Base-by-base conservation (phyloP, 1,140 invertebrate genomes). In the Onthophagus taurus region DNA sequence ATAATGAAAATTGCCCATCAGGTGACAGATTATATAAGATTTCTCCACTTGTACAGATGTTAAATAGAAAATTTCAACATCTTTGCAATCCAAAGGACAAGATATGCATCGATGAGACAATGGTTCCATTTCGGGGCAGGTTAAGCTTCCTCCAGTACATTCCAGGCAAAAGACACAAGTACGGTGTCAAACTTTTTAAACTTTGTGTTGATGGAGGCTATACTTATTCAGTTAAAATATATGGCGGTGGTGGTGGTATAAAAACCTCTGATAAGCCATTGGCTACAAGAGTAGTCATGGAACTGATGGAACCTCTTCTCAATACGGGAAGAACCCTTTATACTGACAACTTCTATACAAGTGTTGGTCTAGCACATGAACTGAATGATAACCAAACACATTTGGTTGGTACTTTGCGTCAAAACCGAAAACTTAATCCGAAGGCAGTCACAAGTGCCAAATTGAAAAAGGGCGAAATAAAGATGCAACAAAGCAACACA, bases 141-240 rank as follows among this genome's bases (percentile, higher is more conserved):
- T 50, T 69, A 14, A 41, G 43, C 49, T 66, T 63, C 39, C 45
- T 50, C 6, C 63, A 67, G 42, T 66, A 68, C 44, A 56, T 65
- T 20, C 54, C 53, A 47, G 55, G 60, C 44, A 68, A 66, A 50
- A 19, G 47, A 5, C 58, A 63, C 43, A 66, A 64, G 54, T 67
- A 59, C 52, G 64, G 62, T 14, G 56, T 68, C 0, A 66, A 67
- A 52, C 29, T 66, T 23, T 67, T 58, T 49, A 68, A 68, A 49
- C 31, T 66, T 4, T 66, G 63, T 47, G 53, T 50, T 33, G 41
- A 42, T 14, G 44, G 54, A 13, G 60, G 59, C 0, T 68, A 66
- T 39, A 65, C 64, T 9, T 63, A 56, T 44, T 41, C 55, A 26
- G 42, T 59, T 14, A 53, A 56, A 13, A 37, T 66, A 9, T 68